Base-by-base conservation (phyloP, 2,888 invertebrate genomes). In the Tortrix viridana region DNA sequence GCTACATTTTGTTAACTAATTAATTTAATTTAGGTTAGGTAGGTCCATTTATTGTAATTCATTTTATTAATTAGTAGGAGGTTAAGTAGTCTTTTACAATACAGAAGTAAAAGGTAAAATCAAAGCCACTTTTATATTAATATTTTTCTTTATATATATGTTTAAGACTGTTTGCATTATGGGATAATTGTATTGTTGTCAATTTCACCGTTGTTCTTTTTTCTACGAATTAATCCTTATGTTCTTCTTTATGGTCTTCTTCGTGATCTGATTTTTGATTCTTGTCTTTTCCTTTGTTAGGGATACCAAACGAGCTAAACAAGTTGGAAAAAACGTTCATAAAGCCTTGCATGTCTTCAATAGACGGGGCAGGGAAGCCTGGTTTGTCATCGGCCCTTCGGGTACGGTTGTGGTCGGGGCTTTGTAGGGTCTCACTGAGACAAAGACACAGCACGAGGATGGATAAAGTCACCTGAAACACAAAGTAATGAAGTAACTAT, bases 401-500 rank as follows among this genome's bases (percentile, higher is more conserved):
- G 16, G 7, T 57, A 18, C 62, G 62, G 52, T 62, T 62, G 46
- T 62, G 62, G 50, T 57, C 62, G 12, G 62, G 62, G 26, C 46
- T 47, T 26, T 53, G 52, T 9, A 53, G 22, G 22, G 57, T n/a
- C 38, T 32, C 54, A 3, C 41, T 26, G 3, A 55, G n/a, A 43
- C 47, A 63, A 5, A 62, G 56, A 20, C 62, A 57, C 1, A 63
- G 47, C 47, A 58, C 58, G 22, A 63, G 43, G 22, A 57, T 6
- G 16, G 43, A 58, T 14, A 63, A 23, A 16, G 58, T 37, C n/a
- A 63, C 22, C 63, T 63, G 63, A 14, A 63, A 63, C 18, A 38
- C 20, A 52, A 19, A 49, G 20, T 37, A 19, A 19, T 5, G 18
- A 19, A 19, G 16, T 6, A n/a, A 3, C n/a, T 41, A 16, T 5